Conservation (phyloP, 2,113 vertebrate genomes). For the Takifugu bimaculatus region DNA sequence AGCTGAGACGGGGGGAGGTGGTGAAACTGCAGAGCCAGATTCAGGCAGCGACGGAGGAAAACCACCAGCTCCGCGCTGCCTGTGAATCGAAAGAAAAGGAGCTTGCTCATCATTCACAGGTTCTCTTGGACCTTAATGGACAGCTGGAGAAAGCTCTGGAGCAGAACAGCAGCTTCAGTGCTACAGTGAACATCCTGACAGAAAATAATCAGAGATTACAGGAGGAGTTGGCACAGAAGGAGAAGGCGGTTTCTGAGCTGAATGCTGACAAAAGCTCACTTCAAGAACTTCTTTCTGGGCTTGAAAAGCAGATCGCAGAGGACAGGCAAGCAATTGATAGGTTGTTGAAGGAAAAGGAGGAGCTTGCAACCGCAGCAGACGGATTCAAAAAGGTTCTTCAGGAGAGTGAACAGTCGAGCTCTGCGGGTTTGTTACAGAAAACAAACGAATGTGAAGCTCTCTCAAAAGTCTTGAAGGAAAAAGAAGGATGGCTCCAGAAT, state of each 20-base stretch:
- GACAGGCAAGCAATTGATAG: slow-evolving; percentile 47
- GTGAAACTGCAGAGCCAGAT: slow-evolving; percentile 49
- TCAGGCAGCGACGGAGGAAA: slow-evolving; percentile 67
- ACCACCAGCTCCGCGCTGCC: slow-evolving; percentile 57
- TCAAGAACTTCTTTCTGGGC: slow-evolving; percentile 49
- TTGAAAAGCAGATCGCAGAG: slow-evolving; percentile 61
- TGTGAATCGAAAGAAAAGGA: slow-evolving; percentile 61
- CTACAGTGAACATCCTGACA: slow-evolving; percentile 58
- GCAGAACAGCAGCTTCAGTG: slow-evolving; percentile 41
- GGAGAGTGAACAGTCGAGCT: slow-evolving; percentile 64
- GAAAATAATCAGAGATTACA: slow-evolving; percentile 69
- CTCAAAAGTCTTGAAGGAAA: slow-evolving; percentile 62
- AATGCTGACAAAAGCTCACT: slow-evolving; percentile 54
- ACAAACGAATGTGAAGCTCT: slow-evolving; percentile 69
- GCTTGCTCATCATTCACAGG: slow-evolving; percentile 55
- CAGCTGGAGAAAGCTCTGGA: slow-evolving; percentile 30
- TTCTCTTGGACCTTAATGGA: slow-evolving; percentile 54
- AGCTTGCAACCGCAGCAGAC: slow-evolving; percentile 53
- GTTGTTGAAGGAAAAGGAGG: slow-evolving; percentile 71
- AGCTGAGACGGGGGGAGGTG: slow-evolving; percentile 53
- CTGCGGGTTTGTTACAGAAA: slow-evolving; percentile 73
- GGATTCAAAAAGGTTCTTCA: slow-evolving; percentile 62
- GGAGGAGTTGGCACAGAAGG: slow-evolving; percentile 61
- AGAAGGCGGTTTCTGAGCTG: slow-evolving; percentile 52
- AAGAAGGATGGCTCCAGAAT: slow-evolving; percentile 56